Evolutionary conservation across 2,888 invertebrate genomes (phyloP), one percentile per base, ranked within the genome.

Genomic region (Agapetus fuscipes): DNA sequence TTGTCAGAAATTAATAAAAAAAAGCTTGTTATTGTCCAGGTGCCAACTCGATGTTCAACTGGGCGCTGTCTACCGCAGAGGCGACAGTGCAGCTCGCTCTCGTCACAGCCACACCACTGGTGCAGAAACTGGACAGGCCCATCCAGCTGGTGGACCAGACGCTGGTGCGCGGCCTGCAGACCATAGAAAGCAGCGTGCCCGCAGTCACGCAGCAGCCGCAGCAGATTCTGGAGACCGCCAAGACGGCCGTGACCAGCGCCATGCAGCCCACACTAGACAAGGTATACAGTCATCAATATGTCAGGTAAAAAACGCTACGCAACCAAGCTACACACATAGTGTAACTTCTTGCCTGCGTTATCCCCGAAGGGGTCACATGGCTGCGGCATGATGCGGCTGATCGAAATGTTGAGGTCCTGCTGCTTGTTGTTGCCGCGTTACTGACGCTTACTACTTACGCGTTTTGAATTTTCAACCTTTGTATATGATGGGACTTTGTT

Each of bases 21-120:
- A n/a, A n/a, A n/a, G n/a, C n/a, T n/a, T n/a, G n/a, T n/a, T n/a
- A n/a, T n/a, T n/a, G n/a, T 53, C 10, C 48, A 76, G 78, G 75
- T 37, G 73, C 74, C 12, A 78, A 78, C 55, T 72, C 75, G 3
- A 65, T 80, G 34, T 65, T 79, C 13, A 77, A 76, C 58, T 81
- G 80, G 80, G 80, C 80, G 1, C 60, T 81, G 3, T 74, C 73
- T 13, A 77, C 78, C 2, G 77, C 80, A 1, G 80, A 81, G 53
- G 62, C 62, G 48, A 66, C 74, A 16, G 71, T 80, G 2, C 67
- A 78, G 17, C 69, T 74, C 48, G 78, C 80, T 1, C 70, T 82
- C 1, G 67, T 66, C 16, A 77, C 78, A 2, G 78, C 78, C 0
- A 71, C 67, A 1, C 80, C 80, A 0, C 74, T 74, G 48, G 78